Evolutionary conservation across 1,140 invertebrate genomes (phyloP).

Genomic region (Ridgeia piscesae): DNA sequence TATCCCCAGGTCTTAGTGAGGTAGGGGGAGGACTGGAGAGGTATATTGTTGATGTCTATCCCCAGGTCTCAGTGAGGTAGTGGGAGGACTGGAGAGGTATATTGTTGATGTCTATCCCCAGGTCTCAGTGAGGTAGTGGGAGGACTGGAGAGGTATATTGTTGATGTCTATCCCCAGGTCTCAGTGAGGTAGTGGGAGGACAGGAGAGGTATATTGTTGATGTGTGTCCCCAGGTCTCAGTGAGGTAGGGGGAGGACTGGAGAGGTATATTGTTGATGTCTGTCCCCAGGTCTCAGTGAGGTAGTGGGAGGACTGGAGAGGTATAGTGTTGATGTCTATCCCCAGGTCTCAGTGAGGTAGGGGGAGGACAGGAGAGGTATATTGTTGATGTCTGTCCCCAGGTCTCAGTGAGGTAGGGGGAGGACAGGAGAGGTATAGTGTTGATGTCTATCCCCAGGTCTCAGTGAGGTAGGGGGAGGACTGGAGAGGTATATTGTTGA

Average conservation of each 20-base stretch:
- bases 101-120: neutral
- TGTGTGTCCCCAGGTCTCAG: too few relatives aligned
- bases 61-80: neutral
- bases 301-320: neutral
- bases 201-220: slow-evolving; percentile 61
- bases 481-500: slow-evolving; percentile 61
- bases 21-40: too few relatives aligned
- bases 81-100: neutral
- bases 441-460: neutral
- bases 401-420: neutral
- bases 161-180: slow-evolving; percentile 20
- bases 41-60: neutral
- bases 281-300: neutral
- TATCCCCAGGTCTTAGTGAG: neutral
- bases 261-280: neutral
- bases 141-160: slow-evolving; percentile 68
- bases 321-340: slow-evolving; percentile 8
- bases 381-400: neutral
- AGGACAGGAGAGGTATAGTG: neutral
- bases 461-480: slow-evolving; percentile 83
- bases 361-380: too few relatives aligned
- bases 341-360: too few relatives aligned
- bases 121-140: slow-evolving; percentile 77
- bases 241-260: neutral
- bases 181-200: slow-evolving; percentile 84